Base-by-base conservation (phyloP, 2,888 invertebrate species). In the Periphyllus acericola region DNA sequence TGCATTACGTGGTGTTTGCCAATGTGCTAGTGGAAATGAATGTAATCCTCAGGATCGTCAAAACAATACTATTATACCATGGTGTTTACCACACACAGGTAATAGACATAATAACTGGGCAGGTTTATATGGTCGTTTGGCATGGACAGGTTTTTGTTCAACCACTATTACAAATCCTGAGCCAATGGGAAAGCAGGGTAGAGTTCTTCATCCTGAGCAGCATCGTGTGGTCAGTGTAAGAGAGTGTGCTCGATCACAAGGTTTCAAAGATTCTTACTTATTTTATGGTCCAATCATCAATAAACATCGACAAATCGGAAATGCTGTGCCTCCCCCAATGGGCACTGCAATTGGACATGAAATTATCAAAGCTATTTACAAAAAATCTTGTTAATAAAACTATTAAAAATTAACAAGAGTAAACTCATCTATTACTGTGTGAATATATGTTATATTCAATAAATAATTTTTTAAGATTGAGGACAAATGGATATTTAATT, bases 121-220 rank as follows among this genome's bases (percentile, higher is more conserved):
- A 0, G 97, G 96, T 0, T 93, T 97, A 66, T 97, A 96, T 91
- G 97, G 93, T 2, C 93, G 97, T 60, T 91, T 97, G 21, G 94
- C 95, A 89, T 96, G 96, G 96, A 94, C 95, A 90, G 96, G 96
- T 6, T 96, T 95, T 93, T 97, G 96, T 92, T 94, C 95, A 90
- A 97, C 97, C 1, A 96, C 96, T 0, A 94, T 95, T 89, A 95
- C 95, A 46, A 96, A 96, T 92, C 96, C 97, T 34, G 96, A 97
- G 91, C 97, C 97, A 2, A 96, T 97, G 96, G 96, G 96, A 89
- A 97, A 97, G 93, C 96, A 96, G 92, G 97, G 97, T 83, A 93
- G 96, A 90, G 96, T 97, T 83, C 92, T 97, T 89, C 97, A 97
- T 92, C 96, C 97, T 5, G 94, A 94, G 90, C 95, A 96, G 91